Base-by-base conservation (phyloP, 2,888 invertebrate species). In the Bugula neritina region DNA sequence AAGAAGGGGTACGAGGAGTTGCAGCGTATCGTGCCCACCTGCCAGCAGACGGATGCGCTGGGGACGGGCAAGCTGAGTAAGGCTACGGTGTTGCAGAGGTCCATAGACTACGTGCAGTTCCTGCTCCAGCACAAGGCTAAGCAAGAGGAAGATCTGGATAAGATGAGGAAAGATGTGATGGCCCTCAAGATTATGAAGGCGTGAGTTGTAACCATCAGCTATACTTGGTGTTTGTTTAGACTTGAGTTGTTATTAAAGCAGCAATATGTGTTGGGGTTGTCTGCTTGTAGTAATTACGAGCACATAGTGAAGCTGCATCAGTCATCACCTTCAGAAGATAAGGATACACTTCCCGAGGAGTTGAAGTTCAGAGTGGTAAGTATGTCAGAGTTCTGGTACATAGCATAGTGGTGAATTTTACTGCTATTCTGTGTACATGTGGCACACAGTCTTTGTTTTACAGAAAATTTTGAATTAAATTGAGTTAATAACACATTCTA, bases 281-380 rank as follows among this genome's bases (percentile, higher is more conserved):
- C n/a, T n/a, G n/a, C n/a, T 76, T 77, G 1, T 75, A 85, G 85
- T 0, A 96, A 95, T 84, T 96, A 96, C 81, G 95, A 97, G 81
- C 93, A 94, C 83, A 94, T 98, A 81, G 92, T 97, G 23, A 94
- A 94, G 85, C 93, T 94, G 2, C 95, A 97, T 83, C 94, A 96
- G 80, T 91, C 91, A 1, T 92, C 93, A 76, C 82, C 83, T 3
- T 92, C 92, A 0, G 91, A 92, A 54, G 90, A 92, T 71, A 93
- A 93, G 82, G 91, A 91, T 79, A 89, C 93, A 77, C 89, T 98
- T 63, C 92, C 94, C 0, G 96, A 97, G 84, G 94, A 96, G 84
- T 90, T 93, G 63, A 97, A 97, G 85, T 97, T 97, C 86, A 91
- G 93, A 88, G 93, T 97, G 87, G 94, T 95, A 87, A 87, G 89